Evolutionary conservation across 2,797 vertebrate genomes (phyloP), one percentile per base, ranked within the genome.

Genomic region (Australoheros facetus): DNA sequence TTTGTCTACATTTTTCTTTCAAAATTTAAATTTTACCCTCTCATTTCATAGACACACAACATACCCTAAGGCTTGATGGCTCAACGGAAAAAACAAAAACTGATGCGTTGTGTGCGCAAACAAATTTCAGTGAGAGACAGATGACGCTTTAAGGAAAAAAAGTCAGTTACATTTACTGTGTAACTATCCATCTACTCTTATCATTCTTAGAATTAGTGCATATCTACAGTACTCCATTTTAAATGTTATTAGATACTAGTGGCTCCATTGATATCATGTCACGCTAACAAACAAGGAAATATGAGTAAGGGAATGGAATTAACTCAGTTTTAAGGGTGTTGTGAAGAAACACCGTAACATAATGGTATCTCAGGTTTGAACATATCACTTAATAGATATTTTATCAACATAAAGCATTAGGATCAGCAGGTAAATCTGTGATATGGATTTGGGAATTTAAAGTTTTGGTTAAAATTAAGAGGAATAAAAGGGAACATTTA

Each of bases 341-440:
- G 39, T 73, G 59, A 78, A 78, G 77, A 86, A 87, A 86, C 88
- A 80, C 80, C 75, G 26, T 73, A 74, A 85, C 82, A 84, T 90
- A 86, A 88, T 83, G 88, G 90, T 91, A 92, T 91, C 92, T 94
- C 89, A 92, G 90, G 91, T 93, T 90, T 80, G 89, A 91, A 92
- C 87, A 91, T 92, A 90, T 91, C 91, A 89, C 87, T 91, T 62
- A 84, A 83, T 57, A 83, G 80, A 85, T 83, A 84, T 87, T 69
- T 84, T 85, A 83, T 88, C 76, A 74, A 55, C 71, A 62, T 72
- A 55, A 82, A 83, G 71, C 45, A 13, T 70, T 56, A 54, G 54
- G 57, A 58, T 77, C 66, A 66, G 88, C 82, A 78, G 75, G 76
- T 58, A 28, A 79, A 56, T 45, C 59, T 56, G 60, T 56, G 37